Percentiles rank a stretch among this genome's conserved stretches.
Conservation (phyloP, 2,888 invertebrate species). For the Liopterus haemorrhoidalis region DNA sequence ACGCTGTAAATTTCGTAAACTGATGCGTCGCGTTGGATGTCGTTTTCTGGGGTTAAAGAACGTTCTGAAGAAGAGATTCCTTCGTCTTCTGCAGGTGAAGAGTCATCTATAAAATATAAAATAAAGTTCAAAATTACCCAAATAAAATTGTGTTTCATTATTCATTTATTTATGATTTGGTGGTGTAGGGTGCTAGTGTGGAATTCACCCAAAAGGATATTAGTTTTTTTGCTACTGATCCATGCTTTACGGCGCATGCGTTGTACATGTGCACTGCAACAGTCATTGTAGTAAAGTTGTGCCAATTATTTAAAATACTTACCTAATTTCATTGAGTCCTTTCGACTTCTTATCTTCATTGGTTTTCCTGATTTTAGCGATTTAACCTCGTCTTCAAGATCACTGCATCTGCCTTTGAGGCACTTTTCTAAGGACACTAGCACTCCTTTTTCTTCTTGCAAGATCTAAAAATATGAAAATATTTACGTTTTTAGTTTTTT, state of each 20-base stretch:
- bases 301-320: conserved; percentile 18
- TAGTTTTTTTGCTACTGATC: conserved; percentile 40
- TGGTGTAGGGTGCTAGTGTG: conserved; percentile 33
- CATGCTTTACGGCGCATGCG: conserved; percentile 38
- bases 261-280: conserved; percentile 33
- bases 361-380: conserved; percentile 54
- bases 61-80: conserved; percentile 82
- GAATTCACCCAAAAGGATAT: conserved; percentile 43
- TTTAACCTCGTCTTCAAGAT: conserved; percentile 65
- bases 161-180: conserved; percentile 1
- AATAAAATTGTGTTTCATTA: conserved; percentile 13
- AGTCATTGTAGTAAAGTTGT: background rate
- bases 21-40: conserved; percentile 54
- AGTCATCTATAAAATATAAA: conserved; percentile 50
- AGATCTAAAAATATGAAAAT: conserved; percentile 49
- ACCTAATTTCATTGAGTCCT: conserved; percentile 54
- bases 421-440: conserved; percentile 67
- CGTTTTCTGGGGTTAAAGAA: conserved; percentile 68
- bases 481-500: too few species aligned
- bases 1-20: conserved; percentile 57
- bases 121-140: background rate
- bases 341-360: conserved; percentile 47
- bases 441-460: conserved; percentile 73
- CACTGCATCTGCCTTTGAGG: conserved; percentile 68
- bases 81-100: conserved; percentile 79